phyloP scores from a whole-genome alignment of 2,797 vertebrate species.

The Cuculus canorus region DNA sequence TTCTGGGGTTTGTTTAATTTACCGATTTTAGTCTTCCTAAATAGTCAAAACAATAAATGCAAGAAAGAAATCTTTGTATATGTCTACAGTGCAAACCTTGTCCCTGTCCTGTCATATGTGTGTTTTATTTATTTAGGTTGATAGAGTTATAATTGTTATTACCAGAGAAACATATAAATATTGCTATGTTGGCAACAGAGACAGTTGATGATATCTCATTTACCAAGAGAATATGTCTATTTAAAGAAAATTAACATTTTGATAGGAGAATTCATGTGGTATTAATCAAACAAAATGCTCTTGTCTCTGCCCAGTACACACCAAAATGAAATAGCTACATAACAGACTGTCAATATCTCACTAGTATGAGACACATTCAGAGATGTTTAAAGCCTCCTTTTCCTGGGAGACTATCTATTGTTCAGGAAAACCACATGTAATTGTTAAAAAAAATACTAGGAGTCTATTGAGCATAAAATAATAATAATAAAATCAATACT shows the following conservation, averaged over 20 bases:
- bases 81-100: not conserved
- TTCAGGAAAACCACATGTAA: slow-evolving; percentile 18
- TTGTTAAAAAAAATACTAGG: slow-evolving; percentile 31
- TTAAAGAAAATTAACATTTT: slow-evolving; percentile 38
- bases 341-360: not conserved
- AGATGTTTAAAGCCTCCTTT: not conserved
- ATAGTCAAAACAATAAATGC: not conserved
- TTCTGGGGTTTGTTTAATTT: not conserved
- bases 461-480: slow-evolving; percentile 55
- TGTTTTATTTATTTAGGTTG: not conserved
- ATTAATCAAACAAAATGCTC: slow-evolving; percentile 25
- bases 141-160: not conserved
- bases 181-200: not conserved
- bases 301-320: not conserved
- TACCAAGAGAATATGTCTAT: not conserved
- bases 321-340: not conserved
- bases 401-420: not conserved
- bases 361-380: not conserved
- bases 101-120: not conserved
- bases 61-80: not conserved
- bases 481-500: slow-evolving; percentile 62
- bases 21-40: not conserved
- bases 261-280: not conserved
- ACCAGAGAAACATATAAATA: slow-evolving; percentile 11
- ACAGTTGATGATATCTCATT: slow-evolving; percentile 31